A percentile compares a stretch with the other conserved stretches of the same genome.
Conservation (phyloP, 2,797 vertebrate genomes). For the Dendrocincla fuliginosa region DNA sequence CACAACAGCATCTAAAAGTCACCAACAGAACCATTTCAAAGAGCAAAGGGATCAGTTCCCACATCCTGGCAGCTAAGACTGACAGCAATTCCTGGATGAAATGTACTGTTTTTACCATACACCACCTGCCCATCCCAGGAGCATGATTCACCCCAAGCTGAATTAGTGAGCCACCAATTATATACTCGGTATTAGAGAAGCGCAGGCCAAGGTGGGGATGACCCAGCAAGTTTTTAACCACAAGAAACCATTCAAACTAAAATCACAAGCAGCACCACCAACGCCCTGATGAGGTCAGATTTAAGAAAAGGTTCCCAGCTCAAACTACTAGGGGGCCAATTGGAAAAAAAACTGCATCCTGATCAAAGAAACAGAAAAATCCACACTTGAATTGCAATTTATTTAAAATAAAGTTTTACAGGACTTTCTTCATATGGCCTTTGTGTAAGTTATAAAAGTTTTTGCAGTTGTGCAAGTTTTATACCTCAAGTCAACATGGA, state of each 20-base stretch:
- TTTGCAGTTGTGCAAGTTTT: background rate
- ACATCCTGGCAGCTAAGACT: background rate
- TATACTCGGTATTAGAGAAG: background rate
- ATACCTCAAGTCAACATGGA: background rate
- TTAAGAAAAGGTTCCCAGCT: background rate
- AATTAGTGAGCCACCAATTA: background rate
- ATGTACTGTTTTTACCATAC: background rate
- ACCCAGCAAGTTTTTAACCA: background rate
- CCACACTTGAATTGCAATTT: background rate
- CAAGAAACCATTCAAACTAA: background rate
- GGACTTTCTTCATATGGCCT: background rate
- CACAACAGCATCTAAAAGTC: background rate
- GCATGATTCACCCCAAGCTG: background rate
- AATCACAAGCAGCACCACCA: background rate
- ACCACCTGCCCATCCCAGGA: background rate
- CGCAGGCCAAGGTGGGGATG: background rate
- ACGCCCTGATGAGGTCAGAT: background rate
- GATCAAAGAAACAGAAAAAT: background rate
- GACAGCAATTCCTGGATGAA: background rate
- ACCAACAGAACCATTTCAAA: background rate
- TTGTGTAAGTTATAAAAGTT: background rate
- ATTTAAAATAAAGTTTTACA: background rate
- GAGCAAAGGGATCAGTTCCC: background rate
- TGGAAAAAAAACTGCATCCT: background rate
- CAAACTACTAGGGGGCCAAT: background rate